A percentile compares a stretch with the other conserved stretches of the same genome.
These are phyloP conservation scores for Apocheima hispidaria DNA, from an alignment of 2,888 invertebrate species.

Conservation along the genomic window DNA sequence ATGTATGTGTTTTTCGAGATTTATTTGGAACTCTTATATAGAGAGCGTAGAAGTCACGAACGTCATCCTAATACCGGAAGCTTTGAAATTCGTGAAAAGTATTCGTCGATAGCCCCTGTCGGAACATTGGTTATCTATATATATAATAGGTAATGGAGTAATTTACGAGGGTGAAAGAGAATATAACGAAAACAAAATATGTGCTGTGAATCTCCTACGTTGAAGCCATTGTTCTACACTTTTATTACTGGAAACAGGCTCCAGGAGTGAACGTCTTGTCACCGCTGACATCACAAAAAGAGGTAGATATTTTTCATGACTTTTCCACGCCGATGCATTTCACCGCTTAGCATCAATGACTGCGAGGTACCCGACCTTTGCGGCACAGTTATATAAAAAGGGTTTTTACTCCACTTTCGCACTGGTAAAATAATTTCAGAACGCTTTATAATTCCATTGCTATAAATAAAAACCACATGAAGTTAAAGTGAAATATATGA, in stretches of 20 bases:
- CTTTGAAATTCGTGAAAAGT: conserved; percentile 32
- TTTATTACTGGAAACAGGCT: conserved; percentile 61
- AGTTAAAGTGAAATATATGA: conserved; percentile 69
- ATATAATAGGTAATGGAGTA: conserved; percentile 31
- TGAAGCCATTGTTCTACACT: conserved; percentile 58
- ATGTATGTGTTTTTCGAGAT: conserved; percentile 6
- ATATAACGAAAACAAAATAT: conserved; percentile 34
- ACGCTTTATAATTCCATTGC: conserved; percentile 19
- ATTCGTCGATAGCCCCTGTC: conserved; percentile 28
- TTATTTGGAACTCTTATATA: conserved; percentile 1
- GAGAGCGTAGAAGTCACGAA: conserved; percentile 1
- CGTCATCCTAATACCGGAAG: conserved; percentile 10
- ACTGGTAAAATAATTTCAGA: conserved; percentile 45
- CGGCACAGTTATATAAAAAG: conserved; percentile 65
- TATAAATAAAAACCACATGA: conserved; percentile 51
- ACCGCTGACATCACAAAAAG: conserved; percentile 66
- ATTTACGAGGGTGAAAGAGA: conserved; percentile 37
- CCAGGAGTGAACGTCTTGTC: conserved; percentile 68
- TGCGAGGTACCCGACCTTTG: conserved; percentile 64
- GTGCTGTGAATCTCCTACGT: conserved; percentile 33
- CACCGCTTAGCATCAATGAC: conserved; percentile 69
- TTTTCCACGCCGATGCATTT: conserved; percentile 73
- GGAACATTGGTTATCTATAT: conserved; percentile 28
- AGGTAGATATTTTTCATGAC: conserved; percentile 71
- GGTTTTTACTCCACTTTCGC: conserved; percentile 43